Conservation (phyloP, 2,888 invertebrate genomes). For the Volucella zonaria region DNA sequence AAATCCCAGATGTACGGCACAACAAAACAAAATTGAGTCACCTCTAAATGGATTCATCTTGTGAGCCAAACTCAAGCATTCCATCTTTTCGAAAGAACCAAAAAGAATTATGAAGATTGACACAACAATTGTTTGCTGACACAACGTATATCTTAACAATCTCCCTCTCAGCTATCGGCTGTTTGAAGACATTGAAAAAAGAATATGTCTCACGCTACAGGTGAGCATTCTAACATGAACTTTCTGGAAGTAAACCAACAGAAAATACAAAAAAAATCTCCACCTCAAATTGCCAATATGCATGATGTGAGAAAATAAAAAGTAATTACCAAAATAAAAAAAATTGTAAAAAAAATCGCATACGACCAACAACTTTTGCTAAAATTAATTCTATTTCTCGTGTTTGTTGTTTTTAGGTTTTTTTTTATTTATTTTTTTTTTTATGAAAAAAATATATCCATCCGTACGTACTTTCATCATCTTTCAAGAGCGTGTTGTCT, state of each 20-base stretch:
- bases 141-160: conserved; percentile 9
- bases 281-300: conserved; percentile 21
- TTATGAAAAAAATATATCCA: conserved; percentile 8
- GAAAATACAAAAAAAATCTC: background rate
- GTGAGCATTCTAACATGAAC: conserved; percentile 12
- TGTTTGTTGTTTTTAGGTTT: background rate
- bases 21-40: background rate
- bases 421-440: background rate
- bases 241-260: background rate
- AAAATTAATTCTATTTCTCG: conserved; percentile 7
- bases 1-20: conserved; percentile 1
- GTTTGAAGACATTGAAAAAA: background rate
- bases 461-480: conserved; percentile 53
- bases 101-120: conserved; percentile 7
- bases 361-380: conserved; percentile 54
- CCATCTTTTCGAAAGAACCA: background rate
- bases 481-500: conserved; percentile 54
- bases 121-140: conserved; percentile 14
- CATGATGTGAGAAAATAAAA: conserved; percentile 10
- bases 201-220: conserved; percentile 8
- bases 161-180: background rate
- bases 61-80: conserved; percentile 1
- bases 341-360: conserved; percentile 20
- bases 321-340: conserved; percentile 22
- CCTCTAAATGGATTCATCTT: conserved; percentile 9